Conservation (phyloP, 2,113 vertebrate species). For the Lepus americanus region DNA sequence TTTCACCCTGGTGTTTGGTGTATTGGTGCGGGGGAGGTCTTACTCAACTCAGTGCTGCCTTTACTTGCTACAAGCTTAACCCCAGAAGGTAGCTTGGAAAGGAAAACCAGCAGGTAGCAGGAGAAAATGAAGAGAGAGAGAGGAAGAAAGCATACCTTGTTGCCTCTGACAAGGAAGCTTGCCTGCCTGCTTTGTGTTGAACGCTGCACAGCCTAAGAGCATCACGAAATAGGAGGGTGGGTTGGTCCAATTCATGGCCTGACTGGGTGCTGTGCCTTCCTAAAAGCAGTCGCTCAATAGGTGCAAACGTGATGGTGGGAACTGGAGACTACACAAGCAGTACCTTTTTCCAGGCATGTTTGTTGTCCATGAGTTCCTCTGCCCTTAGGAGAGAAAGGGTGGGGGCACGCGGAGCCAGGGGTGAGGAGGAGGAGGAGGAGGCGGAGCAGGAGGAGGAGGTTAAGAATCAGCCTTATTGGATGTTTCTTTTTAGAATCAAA, state of each 20-base stretch:
- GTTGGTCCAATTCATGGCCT: too few relatives aligned
- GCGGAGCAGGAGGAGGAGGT: too few relatives aligned
- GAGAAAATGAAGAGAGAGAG: not conserved
- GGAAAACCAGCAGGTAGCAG: not conserved
- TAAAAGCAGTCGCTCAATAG: too few relatives aligned
- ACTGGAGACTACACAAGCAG: too few relatives aligned
- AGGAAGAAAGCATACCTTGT: not conserved
- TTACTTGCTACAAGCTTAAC: not conserved
- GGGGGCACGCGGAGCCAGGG: too few relatives aligned
- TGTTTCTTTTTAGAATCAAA: not conserved
- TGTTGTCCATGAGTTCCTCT: too few relatives aligned
- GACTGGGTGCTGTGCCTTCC: too few relatives aligned
- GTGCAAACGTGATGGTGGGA: too few relatives aligned
- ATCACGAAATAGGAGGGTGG: too few relatives aligned
- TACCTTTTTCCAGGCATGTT: too few relatives aligned
- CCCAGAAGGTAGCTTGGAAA: not conserved
- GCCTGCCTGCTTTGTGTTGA: not conserved
- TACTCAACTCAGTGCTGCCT: accelerated
- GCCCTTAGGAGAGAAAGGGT: too few relatives aligned
- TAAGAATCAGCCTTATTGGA: not conserved
- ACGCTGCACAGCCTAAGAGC: not conserved
- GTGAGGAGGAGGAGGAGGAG: too few relatives aligned
- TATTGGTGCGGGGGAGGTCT: not conserved
- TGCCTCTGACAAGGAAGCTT: not conserved
- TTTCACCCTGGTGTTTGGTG: not conserved